Evolutionary conservation across 2,888 invertebrate species (phyloP), one percentile per base, ranked within the genome.

Genomic region (Sarcophaga rosellei): DNA sequence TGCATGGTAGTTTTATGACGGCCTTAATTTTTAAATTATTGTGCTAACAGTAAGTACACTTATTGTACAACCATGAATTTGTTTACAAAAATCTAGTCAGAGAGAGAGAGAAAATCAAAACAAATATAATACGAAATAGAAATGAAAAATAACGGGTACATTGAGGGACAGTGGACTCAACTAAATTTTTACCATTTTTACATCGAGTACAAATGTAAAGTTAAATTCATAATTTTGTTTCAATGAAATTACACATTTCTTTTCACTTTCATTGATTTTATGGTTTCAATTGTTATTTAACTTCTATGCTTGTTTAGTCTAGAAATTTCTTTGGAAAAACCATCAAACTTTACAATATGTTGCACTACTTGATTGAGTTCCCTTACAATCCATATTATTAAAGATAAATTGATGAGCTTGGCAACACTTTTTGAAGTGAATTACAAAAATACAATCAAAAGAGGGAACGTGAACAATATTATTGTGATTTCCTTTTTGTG

Each of bases 401-500:
- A 10, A 1, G 8, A 35, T 8, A 35, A 35, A 35, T 35, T 8
- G 8, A 35, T 35, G 35, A 35, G 8, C 8, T 8, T 70, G 79
- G 79, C 66, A 80, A 45, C 70, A 20, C 57, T 57, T n/a, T n/a
- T 35, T 11, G 12, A 66, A 65, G 45, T 63, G 21, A 35, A 35
- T 35, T 35, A 35, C 35, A 35, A 35, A 35, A n/a, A 72, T 23
- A n/a, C 12, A 17, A 59, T 57, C 21, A 1, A 20, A 20, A 65
- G 62, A 77, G 65, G 15, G 47, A 81, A 85, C 25, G 11, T 72
- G 59, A 76, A 74, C n/a, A 75, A 66, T 47, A 35, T 66, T 12
- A 72, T 87, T 87, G 17, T 75, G 61, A 35, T 53, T 85, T 79
- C 70, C 5, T 57, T 76, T 81, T 86, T 86, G 2, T 35, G 17